phyloP scores from a whole-genome alignment of 2,113 vertebrate species.

The Upupa epops region DNA sequence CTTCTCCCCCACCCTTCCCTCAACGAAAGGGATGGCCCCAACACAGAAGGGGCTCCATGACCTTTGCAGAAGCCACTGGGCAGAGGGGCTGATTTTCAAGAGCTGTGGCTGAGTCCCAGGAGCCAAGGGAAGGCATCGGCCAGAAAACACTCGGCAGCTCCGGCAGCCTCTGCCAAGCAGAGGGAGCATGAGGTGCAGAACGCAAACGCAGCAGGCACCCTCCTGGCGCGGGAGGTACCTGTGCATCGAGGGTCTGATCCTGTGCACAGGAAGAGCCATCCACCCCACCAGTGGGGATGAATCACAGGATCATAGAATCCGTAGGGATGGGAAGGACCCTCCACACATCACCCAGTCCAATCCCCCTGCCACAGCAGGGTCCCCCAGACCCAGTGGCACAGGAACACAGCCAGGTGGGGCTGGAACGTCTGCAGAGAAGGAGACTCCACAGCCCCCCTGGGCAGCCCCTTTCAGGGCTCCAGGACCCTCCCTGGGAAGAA shows the following conservation, averaged over 20 bases:
- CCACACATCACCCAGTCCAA: too few relatives aligned
- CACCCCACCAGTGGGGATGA: too few relatives aligned
- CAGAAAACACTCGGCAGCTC: neutral
- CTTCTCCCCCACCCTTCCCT: neutral
- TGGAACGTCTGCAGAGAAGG: too few relatives aligned
- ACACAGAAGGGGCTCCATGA: neutral
- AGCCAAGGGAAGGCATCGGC: neutral
- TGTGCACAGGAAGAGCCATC: neutral
- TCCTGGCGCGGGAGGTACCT: too few relatives aligned
- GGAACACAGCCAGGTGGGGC: too few relatives aligned
- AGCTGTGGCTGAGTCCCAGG: neutral
- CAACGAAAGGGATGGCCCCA: neutral
- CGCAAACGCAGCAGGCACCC: neutral
- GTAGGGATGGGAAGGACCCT: too few relatives aligned
- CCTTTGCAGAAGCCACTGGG: neutral
- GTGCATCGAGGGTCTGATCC: neutral
- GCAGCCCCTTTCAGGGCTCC: too few relatives aligned
- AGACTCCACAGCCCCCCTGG: too few relatives aligned
- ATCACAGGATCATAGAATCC: too few relatives aligned
- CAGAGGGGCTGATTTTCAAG: neutral
- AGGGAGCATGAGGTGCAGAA: neutral
- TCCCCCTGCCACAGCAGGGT: too few relatives aligned
- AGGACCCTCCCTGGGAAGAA: too few relatives aligned
- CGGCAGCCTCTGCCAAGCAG: neutral
- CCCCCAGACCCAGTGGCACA: too few relatives aligned